Base-by-base conservation (phyloP, 2,113 vertebrate genomes). In the Cephalophus harveyi region DNA sequence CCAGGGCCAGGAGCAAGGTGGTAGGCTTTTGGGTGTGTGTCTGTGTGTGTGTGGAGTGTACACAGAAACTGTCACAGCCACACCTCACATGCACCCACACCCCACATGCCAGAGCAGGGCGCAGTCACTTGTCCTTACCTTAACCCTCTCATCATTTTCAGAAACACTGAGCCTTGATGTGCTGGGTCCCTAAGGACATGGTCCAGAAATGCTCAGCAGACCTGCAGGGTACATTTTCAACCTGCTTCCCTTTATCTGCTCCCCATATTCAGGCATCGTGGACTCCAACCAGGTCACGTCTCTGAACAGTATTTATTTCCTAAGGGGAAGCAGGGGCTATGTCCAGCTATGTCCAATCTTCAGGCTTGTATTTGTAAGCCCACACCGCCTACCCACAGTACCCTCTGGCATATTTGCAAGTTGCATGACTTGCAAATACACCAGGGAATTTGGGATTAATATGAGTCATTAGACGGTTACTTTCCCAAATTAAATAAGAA, bases 11-110 rank as follows among this genome's bases (percentile, higher is more conserved):
- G 46, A 93, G 74, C 6, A 76, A 94, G 67, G 82, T n/a, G 46
- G 25, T 71, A 54, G 64, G 43, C 62, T 43, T 94, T 43, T 30
- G 93, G 92, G 92, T 36, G 92, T 64, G 94, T 55, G 54, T 87
- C 17, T 54, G 54, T 33, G 52, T 88, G 17, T 52, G 48, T 88
- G n/a, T 89, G 23, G 74, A 43, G 30, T 13, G 6, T n/a, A 89
- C 78, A 94, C 12, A 97, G 97, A 97, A 97, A 97, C 97, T 9
- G 52, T 33, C 95, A 93, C 96, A 81, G 91, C 96, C 93, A 94
- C 83, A 83, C 36, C 28, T 54, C 91, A 84, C 96, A 97, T 96
- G 46, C 96, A 84, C 89, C 96, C 93, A 94, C 83, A 79, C 43
- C 36, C 81, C 82, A 89, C 97, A 97, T 95, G 55, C 97, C 96